Conservation (phyloP, 53 echinoderm and acorn worm species). For the Antedon mediterranea region DNA sequence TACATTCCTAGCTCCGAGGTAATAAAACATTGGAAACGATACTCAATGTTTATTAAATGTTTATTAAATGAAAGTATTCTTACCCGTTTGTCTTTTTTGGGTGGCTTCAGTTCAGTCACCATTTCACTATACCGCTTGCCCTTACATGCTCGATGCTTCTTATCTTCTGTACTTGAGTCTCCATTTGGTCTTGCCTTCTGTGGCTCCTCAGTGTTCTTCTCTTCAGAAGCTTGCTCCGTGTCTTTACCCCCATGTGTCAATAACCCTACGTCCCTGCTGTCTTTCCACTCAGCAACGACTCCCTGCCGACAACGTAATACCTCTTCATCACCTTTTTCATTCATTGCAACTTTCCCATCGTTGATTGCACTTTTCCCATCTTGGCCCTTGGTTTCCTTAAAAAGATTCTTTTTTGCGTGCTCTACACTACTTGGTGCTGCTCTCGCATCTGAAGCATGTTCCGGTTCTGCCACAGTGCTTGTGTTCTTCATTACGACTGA, state of each 20-base stretch:
- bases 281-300: neutral
- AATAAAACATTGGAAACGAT: too few relatives aligned
- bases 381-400: neutral
- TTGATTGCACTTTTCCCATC: neutral
- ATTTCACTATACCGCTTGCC: conserved; percentile 67
- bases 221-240: neutral
- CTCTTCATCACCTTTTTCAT: neutral
- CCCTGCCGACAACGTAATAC: neutral
- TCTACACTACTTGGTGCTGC: neutral
- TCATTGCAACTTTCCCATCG: neutral
- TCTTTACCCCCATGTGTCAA: neutral
- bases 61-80: neutral
- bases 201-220: neutral
- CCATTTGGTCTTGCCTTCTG: neutral
- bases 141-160: conserved; percentile 58
- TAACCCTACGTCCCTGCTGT: neutral
- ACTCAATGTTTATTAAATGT: too few relatives aligned
- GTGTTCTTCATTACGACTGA: neutral
- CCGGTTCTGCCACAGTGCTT: neutral
- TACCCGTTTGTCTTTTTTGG: conserved; percentile 5
- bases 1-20: too few relatives aligned
- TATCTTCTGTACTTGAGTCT: conserved; percentile 10
- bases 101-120: conserved; percentile 18
- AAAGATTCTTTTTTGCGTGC: neutral
- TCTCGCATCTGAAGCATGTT: neutral